Evolutionary conservation across 2,888 invertebrate species (phyloP), one percentile per base, ranked within the genome.

Genomic region (Chrysolina haemoptera): DNA sequence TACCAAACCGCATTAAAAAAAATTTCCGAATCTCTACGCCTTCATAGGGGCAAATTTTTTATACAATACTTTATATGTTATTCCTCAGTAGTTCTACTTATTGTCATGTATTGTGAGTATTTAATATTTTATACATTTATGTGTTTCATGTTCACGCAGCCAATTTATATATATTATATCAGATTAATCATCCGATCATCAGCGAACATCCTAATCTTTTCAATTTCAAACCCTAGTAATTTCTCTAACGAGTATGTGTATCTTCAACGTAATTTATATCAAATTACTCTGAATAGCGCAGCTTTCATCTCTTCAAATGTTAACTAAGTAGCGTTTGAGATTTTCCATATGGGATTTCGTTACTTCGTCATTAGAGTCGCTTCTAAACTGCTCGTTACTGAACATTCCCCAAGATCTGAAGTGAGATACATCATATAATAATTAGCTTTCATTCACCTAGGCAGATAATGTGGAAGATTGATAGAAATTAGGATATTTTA

Each of bases 191-290:
- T 35, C 10, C n/a, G 11, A 59, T 59, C n/a, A 3, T 53, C 9
- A 10, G n/a, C n/a, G 12, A 10, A 16, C n/a, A 2, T 27, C 12
- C 22, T 9, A n/a, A 14, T 35, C 35, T 35, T 35, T 8, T 6
- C 35, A n/a, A 59, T 22, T 18, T 55, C 20, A 11, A 55, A 20
- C 22, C 12, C 12, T 35, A 59, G 59, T 35, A 27, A 59, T 59
- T 59, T 16, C 22, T n/a, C n/a, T 59, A 59, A 59, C 59, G 14
- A 59, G 59, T 35, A 12, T 59, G 27, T 59, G 14, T 59, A 27
- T 59, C 59, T 27, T 35, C 27, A 14, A 59, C n/a, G 59, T 59
- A 66, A 66, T 66, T 66, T 53, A 40, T 67, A 53, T 67, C 40
- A 67, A 53, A 40, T 53, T 40, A 27, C 40, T 35, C 66, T 50